A percentile compares a stretch with the other conserved stretches of the same genome.
These are phyloP conservation scores for Meleagris gallopavo DNA, from an alignment of 2,113 vertebrate genomes.

Conservation along the genomic window DNA sequence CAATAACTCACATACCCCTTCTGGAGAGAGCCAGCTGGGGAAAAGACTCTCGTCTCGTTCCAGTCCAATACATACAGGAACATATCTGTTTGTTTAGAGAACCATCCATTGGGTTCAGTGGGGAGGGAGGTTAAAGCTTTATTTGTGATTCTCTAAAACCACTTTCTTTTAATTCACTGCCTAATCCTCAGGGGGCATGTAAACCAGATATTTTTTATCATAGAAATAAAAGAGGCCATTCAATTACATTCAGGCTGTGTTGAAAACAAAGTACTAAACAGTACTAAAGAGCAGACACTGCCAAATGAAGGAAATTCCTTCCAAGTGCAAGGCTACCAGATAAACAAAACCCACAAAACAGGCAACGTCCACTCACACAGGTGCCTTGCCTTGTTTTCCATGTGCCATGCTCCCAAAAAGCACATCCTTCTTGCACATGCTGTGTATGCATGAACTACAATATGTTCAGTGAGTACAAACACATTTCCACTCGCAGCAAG, in stretches of 20 bases:
- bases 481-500: neutral
- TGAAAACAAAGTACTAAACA: slow-evolving; percentile 53
- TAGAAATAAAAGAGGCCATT: slow-evolving; percentile 44
- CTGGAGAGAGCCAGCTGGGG: neutral
- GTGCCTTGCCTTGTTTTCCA: neutral
- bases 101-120: slow-evolving; percentile 20
- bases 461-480: neutral
- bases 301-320: slow-evolving; percentile 39
- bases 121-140: slow-evolving; percentile 29
- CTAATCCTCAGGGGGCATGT: slow-evolving; percentile 52
- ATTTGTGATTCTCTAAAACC: slow-evolving; percentile 47
- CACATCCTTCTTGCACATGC: neutral
- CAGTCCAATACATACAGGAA: neutral
- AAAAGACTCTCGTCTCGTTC: neutral
- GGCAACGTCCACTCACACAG: neutral
- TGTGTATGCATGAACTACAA: fast-evolving
- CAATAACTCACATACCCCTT: neutral
- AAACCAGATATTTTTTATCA: slow-evolving; percentile 46
- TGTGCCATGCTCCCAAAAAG: fast-evolving
- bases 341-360: neutral
- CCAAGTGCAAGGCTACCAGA: slow-evolving; percentile 13
- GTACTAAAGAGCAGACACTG: neutral
- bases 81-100: slow-evolving; percentile 41
- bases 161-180: slow-evolving; percentile 61
- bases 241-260: slow-evolving; percentile 15